These are phyloP conservation scores for Chironomus tentans DNA, from an alignment of 2,888 invertebrate species.

Conservation along the genomic window DNA sequence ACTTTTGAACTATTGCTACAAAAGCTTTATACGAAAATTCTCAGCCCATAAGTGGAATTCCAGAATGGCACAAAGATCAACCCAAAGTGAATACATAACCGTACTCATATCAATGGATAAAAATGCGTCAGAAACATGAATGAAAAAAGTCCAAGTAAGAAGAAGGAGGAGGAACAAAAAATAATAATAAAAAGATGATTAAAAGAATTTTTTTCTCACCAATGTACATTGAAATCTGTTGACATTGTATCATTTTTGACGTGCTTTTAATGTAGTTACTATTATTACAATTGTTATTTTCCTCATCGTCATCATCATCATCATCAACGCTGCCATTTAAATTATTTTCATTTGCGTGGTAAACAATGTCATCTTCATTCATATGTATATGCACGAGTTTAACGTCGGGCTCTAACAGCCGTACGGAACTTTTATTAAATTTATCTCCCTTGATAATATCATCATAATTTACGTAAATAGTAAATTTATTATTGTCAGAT, in stretches of 20 bases:
- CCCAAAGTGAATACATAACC: no score
- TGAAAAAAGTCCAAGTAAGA: no score
- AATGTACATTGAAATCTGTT: slow-evolving; percentile 29
- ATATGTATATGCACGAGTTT: neutral
- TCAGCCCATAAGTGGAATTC: no score
- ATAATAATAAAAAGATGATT: neutral
- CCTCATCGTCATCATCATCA: slow-evolving; percentile 8
- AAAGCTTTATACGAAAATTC: no score
- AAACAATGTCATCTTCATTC: slow-evolving; percentile 1
- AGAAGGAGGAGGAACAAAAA: neutral
- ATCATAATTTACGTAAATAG: slow-evolving; percentile 27
- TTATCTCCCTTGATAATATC: neutral
- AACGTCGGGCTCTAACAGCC: slow-evolving; percentile 23
- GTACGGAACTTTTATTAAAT: slow-evolving; percentile 20
- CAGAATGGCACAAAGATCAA: no score
- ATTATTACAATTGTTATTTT: neutral
- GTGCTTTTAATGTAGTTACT: neutral
- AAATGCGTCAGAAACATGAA: no score
- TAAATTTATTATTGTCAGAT: slow-evolving; percentile 23
- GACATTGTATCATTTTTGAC: slow-evolving; percentile 28
- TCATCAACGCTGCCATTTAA: neutral
- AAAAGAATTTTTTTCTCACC: slow-evolving; percentile 29
- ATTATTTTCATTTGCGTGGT: neutral
- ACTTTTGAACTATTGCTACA: no score
- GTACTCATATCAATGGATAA: no score